Evolutionary conservation across 1,140 invertebrate species (phyloP).

Genomic region (Tyrophagus putrescentiae): DNA sequence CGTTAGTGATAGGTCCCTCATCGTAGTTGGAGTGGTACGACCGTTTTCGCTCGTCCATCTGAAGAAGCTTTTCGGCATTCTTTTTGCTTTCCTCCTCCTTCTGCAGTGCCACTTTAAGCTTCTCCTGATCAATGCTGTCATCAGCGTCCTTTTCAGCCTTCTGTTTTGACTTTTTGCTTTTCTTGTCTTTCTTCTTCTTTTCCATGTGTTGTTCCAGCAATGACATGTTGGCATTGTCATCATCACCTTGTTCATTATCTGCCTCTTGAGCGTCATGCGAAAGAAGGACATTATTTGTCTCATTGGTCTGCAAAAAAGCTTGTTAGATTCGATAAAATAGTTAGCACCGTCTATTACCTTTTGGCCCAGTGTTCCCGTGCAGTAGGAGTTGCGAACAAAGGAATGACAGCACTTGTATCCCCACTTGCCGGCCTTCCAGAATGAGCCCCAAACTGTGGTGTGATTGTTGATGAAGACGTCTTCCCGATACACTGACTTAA

Average conservation of each 20-base stretch:
- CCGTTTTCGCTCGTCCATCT: slow-evolving; percentile 70
- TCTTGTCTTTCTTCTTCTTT: slow-evolving; percentile 20
- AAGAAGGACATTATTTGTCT: slow-evolving; percentile 5
- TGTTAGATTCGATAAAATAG: not conserved
- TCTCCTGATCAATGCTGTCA: slow-evolving; percentile 19
- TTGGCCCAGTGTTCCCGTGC: slow-evolving; percentile 61
- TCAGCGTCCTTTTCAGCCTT: slow-evolving; percentile 7
- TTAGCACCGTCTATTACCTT: slow-evolving; percentile 21
- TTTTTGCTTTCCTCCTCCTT: slow-evolving; percentile 47
- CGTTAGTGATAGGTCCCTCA: slow-evolving; percentile 63
- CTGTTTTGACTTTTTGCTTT: slow-evolving; percentile 16
- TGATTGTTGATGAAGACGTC: slow-evolving; percentile 85
- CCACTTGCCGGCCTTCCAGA: slow-evolving; percentile 79
- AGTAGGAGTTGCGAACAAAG: slow-evolving; percentile 60
- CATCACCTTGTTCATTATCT: slow-evolving; percentile 12
- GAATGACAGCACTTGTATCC: slow-evolving; percentile 93
- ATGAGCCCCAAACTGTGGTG: slow-evolving; percentile 85
- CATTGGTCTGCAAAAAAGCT: not conserved
- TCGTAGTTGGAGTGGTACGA: slow-evolving; percentile 73
- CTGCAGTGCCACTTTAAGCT: slow-evolving; percentile 42
- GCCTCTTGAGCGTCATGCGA: slow-evolving; percentile 2
- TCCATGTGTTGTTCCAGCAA: slow-evolving; percentile 9
- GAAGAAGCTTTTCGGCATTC: slow-evolving; percentile 47
- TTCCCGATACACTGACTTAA: slow-evolving; percentile 85
- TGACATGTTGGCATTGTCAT: not conserved